Conservation (phyloP, 2,888 invertebrate species). For the Drosophila algonquin region DNA sequence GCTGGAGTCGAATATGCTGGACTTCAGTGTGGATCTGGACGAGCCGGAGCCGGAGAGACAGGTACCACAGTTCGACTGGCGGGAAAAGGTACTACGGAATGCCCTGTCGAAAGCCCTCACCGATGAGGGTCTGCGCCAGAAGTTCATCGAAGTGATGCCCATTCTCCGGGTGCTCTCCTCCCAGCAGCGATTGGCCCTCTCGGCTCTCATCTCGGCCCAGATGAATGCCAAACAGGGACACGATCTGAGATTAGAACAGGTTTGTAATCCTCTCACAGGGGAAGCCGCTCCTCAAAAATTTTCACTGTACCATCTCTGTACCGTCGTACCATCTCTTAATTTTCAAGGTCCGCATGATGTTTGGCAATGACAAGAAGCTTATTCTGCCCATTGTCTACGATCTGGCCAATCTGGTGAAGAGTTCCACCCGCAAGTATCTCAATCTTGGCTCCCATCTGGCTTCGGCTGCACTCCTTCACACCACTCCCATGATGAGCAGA, state of each 20-base stretch:
- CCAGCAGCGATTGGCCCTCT: slow-evolving; percentile 87
- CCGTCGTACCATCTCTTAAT: no score
- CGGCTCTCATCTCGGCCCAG: slow-evolving; percentile 87
- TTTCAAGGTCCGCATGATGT: slow-evolving; percentile 86
- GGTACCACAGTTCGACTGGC: slow-evolving; percentile 77
- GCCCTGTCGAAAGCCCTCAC: slow-evolving; percentile 86
- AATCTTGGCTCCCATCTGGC: slow-evolving; percentile 59
- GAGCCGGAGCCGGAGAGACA: slow-evolving; percentile 67
- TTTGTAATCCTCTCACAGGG: background rate
- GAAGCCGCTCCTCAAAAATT: background rate
- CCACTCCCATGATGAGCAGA: slow-evolving; percentile 48
- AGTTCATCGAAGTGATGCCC: slow-evolving; percentile 87
- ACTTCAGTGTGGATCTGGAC: slow-evolving; percentile 69
- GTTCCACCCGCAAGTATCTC: slow-evolving; percentile 83
- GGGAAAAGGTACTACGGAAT: slow-evolving; percentile 85
- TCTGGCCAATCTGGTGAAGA: slow-evolving; percentile 87
- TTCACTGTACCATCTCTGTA: no score
- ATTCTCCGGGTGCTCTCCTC: slow-evolving; percentile 87
- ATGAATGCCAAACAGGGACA: slow-evolving; percentile 85
- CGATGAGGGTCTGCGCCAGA: slow-evolving; percentile 86
- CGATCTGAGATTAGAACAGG: slow-evolving; percentile 86
- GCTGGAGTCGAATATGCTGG: slow-evolving; percentile 60
- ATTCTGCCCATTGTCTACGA: slow-evolving; percentile 88
- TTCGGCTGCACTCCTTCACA: slow-evolving; percentile 42
- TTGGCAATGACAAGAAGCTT: slow-evolving; percentile 86